Evolutionary conservation across 2,888 invertebrate genomes (phyloP), one percentile per base, ranked within the genome.

Genomic region (Morpho achilles): DNA sequence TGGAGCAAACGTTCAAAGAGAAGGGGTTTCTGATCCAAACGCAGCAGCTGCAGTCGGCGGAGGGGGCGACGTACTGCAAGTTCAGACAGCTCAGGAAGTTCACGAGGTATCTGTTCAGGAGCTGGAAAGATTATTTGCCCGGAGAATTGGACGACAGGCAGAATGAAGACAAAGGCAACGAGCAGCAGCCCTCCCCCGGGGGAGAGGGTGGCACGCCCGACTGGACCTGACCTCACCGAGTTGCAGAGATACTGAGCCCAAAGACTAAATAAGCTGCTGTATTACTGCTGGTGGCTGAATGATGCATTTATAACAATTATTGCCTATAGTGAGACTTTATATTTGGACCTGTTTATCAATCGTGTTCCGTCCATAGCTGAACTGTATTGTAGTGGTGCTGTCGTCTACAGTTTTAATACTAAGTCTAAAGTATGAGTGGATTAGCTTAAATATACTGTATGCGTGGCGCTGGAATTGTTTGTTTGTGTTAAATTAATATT

Each of bases 1-100:
- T 98, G 7, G 97, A 97, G 80, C 96, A 97, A 79, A 97, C 97
- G 0, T 97, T 98, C 76, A 96, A 96, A 72, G 97, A 97, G 75
- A 97, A 97, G 73, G 97, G 97, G 0, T 97, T 98, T 77, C 87
- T 98, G 51, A 97, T 98, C 58, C 97, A 98, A 77, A 98, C 97
- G 0, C 97, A 98, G 77, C 97, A 98, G 76, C 84, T 97, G 53
- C 97, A 97, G 75, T 97, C 97, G 0, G 97, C 97, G 0, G 97
- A 98, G 76, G 97, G 97, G 0, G 97, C 97, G 0, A 97, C 97
- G 0, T 98, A 97, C 74, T 98, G 98, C 81, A 98, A 98, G 80
- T 98, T 98, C 77, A 87, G 97, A 50, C 97, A 98, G 76, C 86
- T 98, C 39, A 91, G 97, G 65, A 98, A 98, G 79, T 97, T 98